Evolutionary conservation across 2,888 invertebrate genomes (phyloP).

Genomic region (Meteorus colon): DNA sequence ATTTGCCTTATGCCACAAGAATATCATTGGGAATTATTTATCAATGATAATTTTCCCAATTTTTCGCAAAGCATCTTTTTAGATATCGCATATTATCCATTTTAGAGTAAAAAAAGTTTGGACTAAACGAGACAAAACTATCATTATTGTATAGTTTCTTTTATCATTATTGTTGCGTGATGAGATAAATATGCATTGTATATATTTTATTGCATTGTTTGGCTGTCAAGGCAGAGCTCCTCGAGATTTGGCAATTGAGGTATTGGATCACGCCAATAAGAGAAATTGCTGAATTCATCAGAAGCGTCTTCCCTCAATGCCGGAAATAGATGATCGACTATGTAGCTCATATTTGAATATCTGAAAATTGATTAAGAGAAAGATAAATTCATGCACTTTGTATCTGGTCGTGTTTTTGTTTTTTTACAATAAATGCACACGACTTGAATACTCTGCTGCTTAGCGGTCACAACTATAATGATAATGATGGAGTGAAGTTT

Average conservation of each 20-base stretch:
- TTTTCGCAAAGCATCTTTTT: background rate
- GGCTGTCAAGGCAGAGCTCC: slow-evolving; percentile 52
- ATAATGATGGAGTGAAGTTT: background rate
- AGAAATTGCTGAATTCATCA: slow-evolving; percentile 88
- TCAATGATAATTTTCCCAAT: background rate
- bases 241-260: slow-evolving; percentile 74
- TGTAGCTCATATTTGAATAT: slow-evolving; percentile 94
- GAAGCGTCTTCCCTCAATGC: slow-evolving; percentile 79
- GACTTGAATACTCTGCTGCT: background rate
- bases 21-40: background rate
- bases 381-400: background rate
- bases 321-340: slow-evolving; percentile 97
- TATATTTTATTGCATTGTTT: slow-evolving; percentile 54
- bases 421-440: slow-evolving; percentile 20
- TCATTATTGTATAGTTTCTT: background rate
- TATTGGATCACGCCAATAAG: slow-evolving; percentile 95
- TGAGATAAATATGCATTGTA: slow-evolving; percentile 43
- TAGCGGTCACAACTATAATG: slow-evolving; percentile 3
- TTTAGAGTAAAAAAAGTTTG: slow-evolving; percentile 60
- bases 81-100: slow-evolving; percentile 6
- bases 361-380: slow-evolving; percentile 74
- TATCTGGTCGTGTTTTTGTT: slow-evolving; percentile 34
- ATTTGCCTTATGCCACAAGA: slow-evolving; percentile 13
- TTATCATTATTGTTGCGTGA: slow-evolving; percentile 45
- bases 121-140: slow-evolving; percentile 54